Percentiles rank a stretch among this genome's conserved stretches.
These are phyloP conservation scores for Rhopalosiphum maidis DNA, from an alignment of 1,140 invertebrate genomes.

Conservation along the genomic window DNA sequence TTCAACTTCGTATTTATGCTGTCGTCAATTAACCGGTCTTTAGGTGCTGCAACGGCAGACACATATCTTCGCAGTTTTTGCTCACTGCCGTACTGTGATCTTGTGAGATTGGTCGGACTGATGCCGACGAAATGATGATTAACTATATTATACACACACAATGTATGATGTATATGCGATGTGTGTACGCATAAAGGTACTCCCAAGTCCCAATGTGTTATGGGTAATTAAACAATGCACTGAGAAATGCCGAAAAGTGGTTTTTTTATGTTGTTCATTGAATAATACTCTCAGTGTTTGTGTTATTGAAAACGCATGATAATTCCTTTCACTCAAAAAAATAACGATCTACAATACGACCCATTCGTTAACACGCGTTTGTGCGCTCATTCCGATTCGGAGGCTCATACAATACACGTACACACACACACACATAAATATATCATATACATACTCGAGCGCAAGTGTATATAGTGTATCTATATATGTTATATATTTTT, in stretches of 20 bases:
- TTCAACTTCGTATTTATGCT: background rate
- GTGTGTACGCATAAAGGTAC: background rate
- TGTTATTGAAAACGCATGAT: constrained; percentile 56
- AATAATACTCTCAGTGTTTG: constrained; percentile 1
- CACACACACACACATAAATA: background rate
- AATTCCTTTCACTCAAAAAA: constrained; percentile 53
- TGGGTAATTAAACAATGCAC: constrained; percentile 48
- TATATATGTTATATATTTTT: constrained; percentile 22
- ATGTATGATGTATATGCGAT: background rate
- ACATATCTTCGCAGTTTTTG: constrained; percentile 18
- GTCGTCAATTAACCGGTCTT: constrained; percentile 17
- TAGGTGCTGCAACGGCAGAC: background rate
- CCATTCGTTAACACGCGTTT: constrained; percentile 55
- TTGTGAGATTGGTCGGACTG: background rate
- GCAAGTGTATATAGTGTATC: background rate
- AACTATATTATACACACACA: background rate
- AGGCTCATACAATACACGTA: background rate
- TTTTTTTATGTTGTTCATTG: constrained; percentile 7
- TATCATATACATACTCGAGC: background rate
- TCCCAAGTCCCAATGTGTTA: background rate
- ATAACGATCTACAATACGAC: constrained; percentile 49
- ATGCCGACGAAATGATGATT: background rate
- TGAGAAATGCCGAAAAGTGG: constrained; percentile 41
- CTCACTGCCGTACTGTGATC: background rate
- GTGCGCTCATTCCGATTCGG: constrained; percentile 41